Evolutionary conservation across 92 coral and sea anemone species (phyloP), one percentile per base, ranked within the genome.

Genomic region (Phymanthus crucifer): DNA sequence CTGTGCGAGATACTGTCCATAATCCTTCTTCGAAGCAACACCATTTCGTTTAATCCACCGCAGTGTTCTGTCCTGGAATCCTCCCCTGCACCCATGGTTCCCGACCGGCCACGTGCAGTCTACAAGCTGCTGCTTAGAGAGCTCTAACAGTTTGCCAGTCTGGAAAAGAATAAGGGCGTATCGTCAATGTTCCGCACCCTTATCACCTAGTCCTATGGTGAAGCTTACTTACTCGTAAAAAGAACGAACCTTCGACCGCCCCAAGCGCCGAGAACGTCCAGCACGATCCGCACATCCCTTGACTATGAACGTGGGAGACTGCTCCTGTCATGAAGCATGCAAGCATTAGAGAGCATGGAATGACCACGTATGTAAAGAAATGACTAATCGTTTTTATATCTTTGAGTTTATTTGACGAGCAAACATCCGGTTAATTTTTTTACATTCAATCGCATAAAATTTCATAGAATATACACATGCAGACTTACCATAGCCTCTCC

Each of bases 221-320:
- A 10, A 40, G 16, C 19, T 18, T 24, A 75, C 67, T 34, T 2
- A 81, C 85, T 77, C 54, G 72, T 16, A 81, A 26, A 26, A 73
- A 72, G 33, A 72, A 14, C 36, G 76, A 34, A 24, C 91, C 98
- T 66, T 95, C 98, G 12, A 95, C 90, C 0, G 98, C 92, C 61
- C 98, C 98, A 43, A 94, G 90, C 5, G 94, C 89, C 19, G 98
- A 91, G 74, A 95, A 95, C 10, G 98, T 84, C 98, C 98, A 95
- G 47, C 98, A 95, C 8, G 98, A 95, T 5, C 95, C 98, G 67
- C 97, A 95, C 37, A 93, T 76, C 1, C 98, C 98, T 77, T 95
- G 98, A 81, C 98, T 95, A 32, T 90, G 92, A 40, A 95, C 90
- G 9, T 87, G 92, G 0, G 95, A 81, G 18, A 95, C 98, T 4